A percentile compares a stretch with the other conserved stretches of the same genome.
phyloP scores from a whole-genome alignment of 2,113 vertebrate genomes.

The Tupaia chinensis region DNA sequence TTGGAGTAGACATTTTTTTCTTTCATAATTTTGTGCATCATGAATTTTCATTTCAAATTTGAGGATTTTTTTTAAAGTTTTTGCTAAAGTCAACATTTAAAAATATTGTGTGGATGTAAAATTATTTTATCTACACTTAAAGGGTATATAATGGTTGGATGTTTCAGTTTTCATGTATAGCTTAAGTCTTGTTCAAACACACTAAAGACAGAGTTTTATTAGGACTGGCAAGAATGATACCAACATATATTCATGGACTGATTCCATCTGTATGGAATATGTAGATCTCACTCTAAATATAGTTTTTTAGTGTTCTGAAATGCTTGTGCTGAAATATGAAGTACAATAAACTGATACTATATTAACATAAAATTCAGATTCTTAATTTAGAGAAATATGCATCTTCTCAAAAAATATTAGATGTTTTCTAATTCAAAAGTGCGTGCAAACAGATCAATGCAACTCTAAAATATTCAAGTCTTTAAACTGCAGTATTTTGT shows the following conservation, averaged over 20 bases:
- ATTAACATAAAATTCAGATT: conserved; percentile 70
- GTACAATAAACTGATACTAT: conserved; percentile 71
- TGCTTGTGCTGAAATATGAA: conserved; percentile 74
- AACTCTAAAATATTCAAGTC: not conserved
- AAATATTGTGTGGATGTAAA: conserved; percentile 82
- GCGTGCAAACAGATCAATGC: not conserved
- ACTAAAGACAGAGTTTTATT: conserved; percentile 80
- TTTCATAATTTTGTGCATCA: conserved; percentile 79
- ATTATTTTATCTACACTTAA: conserved; percentile 82
- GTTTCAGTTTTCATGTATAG: conserved; percentile 79
- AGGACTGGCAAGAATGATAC: conserved; percentile 79
- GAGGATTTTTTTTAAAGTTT: conserved; percentile 68
- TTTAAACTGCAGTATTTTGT: not conserved
- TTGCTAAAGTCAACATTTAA: conserved; percentile 82
- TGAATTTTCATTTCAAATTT: conserved; percentile 83
- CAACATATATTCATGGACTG: conserved; percentile 75
- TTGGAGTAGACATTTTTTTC: conserved; percentile 77
- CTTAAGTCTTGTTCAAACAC: conserved; percentile 75
- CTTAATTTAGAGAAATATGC: conserved; percentile 50
- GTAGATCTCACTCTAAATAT: conserved; percentile 80
- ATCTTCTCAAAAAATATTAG: conserved; percentile 59
- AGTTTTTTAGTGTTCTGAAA: conserved; percentile 72
- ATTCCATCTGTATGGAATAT: conserved; percentile 80
- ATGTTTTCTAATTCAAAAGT: conserved; percentile 55
- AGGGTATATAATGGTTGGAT: conserved; percentile 77